A percentile compares a stretch with the other conserved stretches of the same genome.
These are phyloP conservation scores for Stegana nigrithorax DNA, from an alignment of 2,888 invertebrate species.

Conservation along the genomic window DNA sequence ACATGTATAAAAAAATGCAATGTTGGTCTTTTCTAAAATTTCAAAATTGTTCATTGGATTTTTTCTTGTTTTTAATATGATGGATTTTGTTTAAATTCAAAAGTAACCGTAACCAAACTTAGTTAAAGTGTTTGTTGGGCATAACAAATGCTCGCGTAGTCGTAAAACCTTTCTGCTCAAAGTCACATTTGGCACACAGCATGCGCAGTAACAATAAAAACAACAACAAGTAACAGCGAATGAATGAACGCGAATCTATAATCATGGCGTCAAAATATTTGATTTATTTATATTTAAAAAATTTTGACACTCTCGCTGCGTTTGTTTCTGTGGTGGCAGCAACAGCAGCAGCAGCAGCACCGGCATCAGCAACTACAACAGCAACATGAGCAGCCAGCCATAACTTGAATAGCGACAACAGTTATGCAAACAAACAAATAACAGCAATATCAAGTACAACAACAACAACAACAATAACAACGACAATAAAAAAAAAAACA, in stretches of 20 bases:
- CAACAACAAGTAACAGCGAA: neutral
- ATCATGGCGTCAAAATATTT: slow-evolving; percentile 47
- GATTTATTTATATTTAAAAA: slow-evolving; percentile 43
- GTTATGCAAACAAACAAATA: neutral
- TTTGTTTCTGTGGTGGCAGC: too few relatives aligned
- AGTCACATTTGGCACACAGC: slow-evolving; percentile 7
- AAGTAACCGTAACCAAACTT: too few relatives aligned
- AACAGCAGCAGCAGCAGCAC: too few relatives aligned
- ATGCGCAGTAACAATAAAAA: neutral
- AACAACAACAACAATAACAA: slow-evolving; percentile 15
- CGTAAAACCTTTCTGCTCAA: neutral
- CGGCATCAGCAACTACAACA: neutral
- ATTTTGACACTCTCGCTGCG: slow-evolving; percentile 2
- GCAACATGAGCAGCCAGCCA: neutral
- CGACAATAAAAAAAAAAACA: slow-evolving; percentile 15
- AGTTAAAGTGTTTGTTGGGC: slow-evolving; percentile 7
- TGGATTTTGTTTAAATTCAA: too few relatives aligned
- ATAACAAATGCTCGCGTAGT: neutral
- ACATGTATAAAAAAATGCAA: too few relatives aligned
- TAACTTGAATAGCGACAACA: slow-evolving; percentile 1
- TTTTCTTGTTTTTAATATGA: too few relatives aligned
- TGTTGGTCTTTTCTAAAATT: too few relatives aligned
- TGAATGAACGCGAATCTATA: slow-evolving; percentile 30
- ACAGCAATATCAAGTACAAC: too few relatives aligned
- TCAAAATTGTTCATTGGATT: too few relatives aligned